A percentile compares a stretch with the other conserved stretches of the same genome.
phyloP scores from a whole-genome alignment of 2,888 invertebrate species.

The Hydrotaea cyrtoneurina region DNA sequence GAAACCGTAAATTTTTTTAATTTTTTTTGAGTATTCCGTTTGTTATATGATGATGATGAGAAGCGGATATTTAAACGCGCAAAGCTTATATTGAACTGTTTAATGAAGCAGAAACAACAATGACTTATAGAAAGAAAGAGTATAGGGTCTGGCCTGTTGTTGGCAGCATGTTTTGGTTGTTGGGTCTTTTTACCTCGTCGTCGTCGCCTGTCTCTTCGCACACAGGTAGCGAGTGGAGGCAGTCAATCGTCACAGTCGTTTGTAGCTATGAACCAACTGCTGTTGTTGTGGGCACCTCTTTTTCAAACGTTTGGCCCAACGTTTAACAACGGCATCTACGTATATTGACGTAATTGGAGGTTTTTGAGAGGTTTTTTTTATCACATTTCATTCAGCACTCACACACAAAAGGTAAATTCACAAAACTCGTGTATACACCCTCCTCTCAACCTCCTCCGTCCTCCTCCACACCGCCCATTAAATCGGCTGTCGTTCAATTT shows the following conservation, averaged over 20 bases:
- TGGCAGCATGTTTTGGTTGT: not conserved
- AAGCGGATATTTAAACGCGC: slow-evolving; percentile 51
- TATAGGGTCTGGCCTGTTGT: not conserved
- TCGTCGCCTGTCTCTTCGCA: not conserved
- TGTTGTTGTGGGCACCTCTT: not conserved
- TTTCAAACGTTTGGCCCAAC: not conserved
- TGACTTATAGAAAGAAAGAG: slow-evolving; percentile 20
- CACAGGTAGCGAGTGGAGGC: slow-evolving; percentile 1
- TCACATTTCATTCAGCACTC: slow-evolving; percentile 23
- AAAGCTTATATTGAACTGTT: slow-evolving; percentile 56
- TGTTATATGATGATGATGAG: slow-evolving; percentile 38
- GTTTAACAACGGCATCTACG: slow-evolving; percentile 13
- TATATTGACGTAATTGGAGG: slow-evolving; percentile 50
- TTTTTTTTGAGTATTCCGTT: not conserved
- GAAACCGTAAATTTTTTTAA: slow-evolving; percentile 12
- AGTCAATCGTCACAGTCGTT: not conserved
- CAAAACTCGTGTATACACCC: not conserved
- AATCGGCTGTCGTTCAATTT: slow-evolving; percentile 26
- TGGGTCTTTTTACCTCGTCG: not conserved
- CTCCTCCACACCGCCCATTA: slow-evolving; percentile 9
- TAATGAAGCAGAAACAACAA: slow-evolving; percentile 59
- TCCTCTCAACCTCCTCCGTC: not conserved
- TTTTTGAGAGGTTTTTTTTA: slow-evolving; percentile 45
- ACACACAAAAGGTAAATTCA: slow-evolving; percentile 9
- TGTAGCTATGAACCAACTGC: not conserved